Percentiles rank a stretch among this genome's conserved stretches.
Evolutionary conservation across 37 sponge, comb jelly and placozoan genomes (phyloP).

Genomic region (Lycopodina hypogea): DNA sequence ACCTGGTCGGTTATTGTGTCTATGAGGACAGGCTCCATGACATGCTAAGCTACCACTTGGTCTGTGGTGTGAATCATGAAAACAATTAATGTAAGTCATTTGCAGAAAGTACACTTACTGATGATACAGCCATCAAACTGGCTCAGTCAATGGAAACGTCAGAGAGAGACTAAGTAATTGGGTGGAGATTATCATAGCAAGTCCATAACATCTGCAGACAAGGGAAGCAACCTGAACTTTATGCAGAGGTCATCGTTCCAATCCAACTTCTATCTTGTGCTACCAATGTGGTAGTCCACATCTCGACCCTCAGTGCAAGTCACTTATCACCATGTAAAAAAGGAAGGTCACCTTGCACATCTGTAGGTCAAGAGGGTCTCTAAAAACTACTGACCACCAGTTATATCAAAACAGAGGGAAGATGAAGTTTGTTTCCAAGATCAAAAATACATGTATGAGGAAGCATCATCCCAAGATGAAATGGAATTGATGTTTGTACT

Average conservation of each 20-base stretch:
- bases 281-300: conserved; percentile 51
- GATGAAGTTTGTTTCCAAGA: background rate
- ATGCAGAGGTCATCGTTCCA: background rate
- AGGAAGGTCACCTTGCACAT: conserved; percentile 45
- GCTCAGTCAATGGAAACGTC: conserved; percentile 39
- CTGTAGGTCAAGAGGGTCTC: conserved; percentile 6
- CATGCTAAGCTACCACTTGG: conserved; percentile 50
- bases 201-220: background rate
- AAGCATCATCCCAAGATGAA: background rate
- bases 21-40: conserved; percentile 24
- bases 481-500: background rate
- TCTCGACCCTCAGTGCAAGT: conserved; percentile 1
- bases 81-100: conserved; percentile 26
- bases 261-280: background rate
- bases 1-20: conserved; percentile 32
- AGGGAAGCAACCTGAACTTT: background rate
- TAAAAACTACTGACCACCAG: background rate
- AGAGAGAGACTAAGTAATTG: conserved; percentile 9
- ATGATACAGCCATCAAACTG: conserved; percentile 18
- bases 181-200: background rate
- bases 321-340: conserved; percentile 19
- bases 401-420: background rate
- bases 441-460: background rate
- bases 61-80: conserved; percentile 25
- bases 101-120: conserved; percentile 18